A percentile compares a stretch with the other conserved stretches of the same genome.
phyloP scores from a whole-genome alignment of 2,113 vertebrate genomes.

The Colossoma macropomum region DNA sequence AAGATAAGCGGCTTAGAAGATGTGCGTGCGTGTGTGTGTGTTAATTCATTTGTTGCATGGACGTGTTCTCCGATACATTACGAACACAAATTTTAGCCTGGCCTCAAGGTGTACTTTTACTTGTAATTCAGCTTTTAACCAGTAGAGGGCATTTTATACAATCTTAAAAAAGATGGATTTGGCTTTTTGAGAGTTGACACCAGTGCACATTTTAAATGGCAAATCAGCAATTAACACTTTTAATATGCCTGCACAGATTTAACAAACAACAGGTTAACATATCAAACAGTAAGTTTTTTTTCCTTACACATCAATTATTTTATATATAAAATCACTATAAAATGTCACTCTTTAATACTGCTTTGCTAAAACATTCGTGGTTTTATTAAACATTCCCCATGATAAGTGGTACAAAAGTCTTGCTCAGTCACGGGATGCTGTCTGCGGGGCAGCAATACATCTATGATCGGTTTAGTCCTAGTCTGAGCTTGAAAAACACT shows the following conservation, averaged over 20 bases:
- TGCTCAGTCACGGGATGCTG: conserved; percentile 39
- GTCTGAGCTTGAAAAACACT: conserved; percentile 12
- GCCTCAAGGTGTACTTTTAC: background rate
- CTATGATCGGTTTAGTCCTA: conserved; percentile 12
- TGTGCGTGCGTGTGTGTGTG: no score
- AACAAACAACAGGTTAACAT: conserved; percentile 70
- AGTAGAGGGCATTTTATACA: conserved; percentile 4
- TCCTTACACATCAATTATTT: conserved; percentile 59
- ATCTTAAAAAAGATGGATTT: background rate
- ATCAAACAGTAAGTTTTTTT: conserved; percentile 66
- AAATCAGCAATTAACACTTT: conserved; percentile 70
- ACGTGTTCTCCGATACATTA: no score
- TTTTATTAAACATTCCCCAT: conserved; percentile 60
- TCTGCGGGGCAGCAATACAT: conserved; percentile 13
- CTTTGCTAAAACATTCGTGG: conserved; percentile 50
- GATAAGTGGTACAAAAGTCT: conserved; percentile 58
- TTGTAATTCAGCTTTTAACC: background rate
- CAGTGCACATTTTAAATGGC: conserved; percentile 39
- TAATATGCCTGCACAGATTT: conserved; percentile 77
- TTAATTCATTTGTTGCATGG: no score
- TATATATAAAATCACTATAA: conserved; percentile 80
- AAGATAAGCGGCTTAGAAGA: no score
- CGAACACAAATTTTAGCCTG: no score
- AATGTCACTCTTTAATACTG: conserved; percentile 71
- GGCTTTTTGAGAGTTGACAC: background rate